A percentile compares a stretch with the other conserved stretches of the same genome.
Evolutionary conservation across 64 coral and sea anemone genomes (phyloP).

Genomic region (Trachythela sp.): DNA sequence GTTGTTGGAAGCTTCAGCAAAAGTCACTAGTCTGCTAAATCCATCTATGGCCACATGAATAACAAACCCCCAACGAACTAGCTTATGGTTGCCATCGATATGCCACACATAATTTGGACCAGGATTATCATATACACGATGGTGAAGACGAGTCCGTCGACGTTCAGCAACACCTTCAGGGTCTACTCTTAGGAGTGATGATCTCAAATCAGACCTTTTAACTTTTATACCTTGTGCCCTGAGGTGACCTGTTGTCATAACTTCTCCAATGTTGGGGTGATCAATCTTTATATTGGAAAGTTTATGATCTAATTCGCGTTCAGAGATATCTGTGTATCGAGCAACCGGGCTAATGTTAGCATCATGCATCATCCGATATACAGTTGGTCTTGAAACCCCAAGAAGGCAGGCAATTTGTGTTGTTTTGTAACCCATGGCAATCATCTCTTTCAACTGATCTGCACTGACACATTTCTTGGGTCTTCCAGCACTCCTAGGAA

Average conservation of each 20-base stretch:
- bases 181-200: background rate
- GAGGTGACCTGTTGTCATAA: constrained; percentile 27
- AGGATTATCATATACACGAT: constrained; percentile 38
- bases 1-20: no score
- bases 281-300: constrained; percentile 17
- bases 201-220: constrained; percentile 8
- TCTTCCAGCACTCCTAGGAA: constrained; percentile 31
- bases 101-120: no score
- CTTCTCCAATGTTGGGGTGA: constrained; percentile 38
- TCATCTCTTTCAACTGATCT: constrained; percentile 14
- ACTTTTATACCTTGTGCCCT: no score
- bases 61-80: constrained; percentile 34
- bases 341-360: constrained; percentile 31
- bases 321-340: constrained; percentile 36
- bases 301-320: constrained; percentile 10
- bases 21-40: constrained; percentile 34
- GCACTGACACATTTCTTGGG: constrained; percentile 12
- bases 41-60: constrained; percentile 45
- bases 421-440: constrained; percentile 17
- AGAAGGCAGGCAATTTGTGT: constrained; percentile 39
- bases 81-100: constrained; percentile 18
- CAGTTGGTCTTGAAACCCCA: constrained; percentile 38
- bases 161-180: constrained; percentile 34
- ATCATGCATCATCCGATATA: constrained; percentile 40
- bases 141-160: constrained; percentile 14